Conservation (phyloP, 2,113 vertebrate genomes). For the Eubucco bourcierii region DNA sequence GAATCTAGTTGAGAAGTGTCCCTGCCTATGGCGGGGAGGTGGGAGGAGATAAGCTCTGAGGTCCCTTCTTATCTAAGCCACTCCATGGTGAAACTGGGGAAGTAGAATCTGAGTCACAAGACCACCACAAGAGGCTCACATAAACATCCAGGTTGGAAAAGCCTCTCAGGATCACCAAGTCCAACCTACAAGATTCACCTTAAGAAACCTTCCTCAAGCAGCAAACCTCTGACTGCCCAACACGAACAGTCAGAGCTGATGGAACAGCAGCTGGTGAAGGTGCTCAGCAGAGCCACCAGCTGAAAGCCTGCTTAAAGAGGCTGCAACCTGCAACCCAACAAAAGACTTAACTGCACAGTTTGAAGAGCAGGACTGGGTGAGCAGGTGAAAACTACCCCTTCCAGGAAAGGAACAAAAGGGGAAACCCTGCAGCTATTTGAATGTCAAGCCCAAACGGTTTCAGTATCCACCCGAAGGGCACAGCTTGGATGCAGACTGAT, state of each 20-base stretch:
- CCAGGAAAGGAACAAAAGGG: slow-evolving; percentile 28
- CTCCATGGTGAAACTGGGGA: not conserved
- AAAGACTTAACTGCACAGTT: not conserved
- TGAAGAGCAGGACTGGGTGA: not conserved
- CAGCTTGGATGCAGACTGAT: not conserved
- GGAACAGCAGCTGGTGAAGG: not conserved
- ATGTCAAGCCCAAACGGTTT: not conserved
- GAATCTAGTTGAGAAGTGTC: too few relatives aligned
- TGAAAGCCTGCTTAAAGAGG: not conserved
- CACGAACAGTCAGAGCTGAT: not conserved
- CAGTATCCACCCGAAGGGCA: not conserved
- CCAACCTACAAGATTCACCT: too few relatives aligned
- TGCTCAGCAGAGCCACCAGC: not conserved
- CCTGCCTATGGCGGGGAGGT: too few relatives aligned
- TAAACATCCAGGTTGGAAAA: too few relatives aligned
- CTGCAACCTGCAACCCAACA: not conserved
- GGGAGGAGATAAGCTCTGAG: too few relatives aligned
- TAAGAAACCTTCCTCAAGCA: not conserved
- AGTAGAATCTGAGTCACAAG: not conserved
- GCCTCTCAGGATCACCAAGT: too few relatives aligned
- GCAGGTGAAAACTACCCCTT: not conserved
- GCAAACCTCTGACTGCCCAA: not conserved
- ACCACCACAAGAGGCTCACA: not conserved
- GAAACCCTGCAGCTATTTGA: slow-evolving; percentile 24
- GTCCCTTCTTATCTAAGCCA: too few relatives aligned